Evolutionary conservation across 2,888 invertebrate species (phyloP).

Genomic region (Hyposoter didymator): DNA sequence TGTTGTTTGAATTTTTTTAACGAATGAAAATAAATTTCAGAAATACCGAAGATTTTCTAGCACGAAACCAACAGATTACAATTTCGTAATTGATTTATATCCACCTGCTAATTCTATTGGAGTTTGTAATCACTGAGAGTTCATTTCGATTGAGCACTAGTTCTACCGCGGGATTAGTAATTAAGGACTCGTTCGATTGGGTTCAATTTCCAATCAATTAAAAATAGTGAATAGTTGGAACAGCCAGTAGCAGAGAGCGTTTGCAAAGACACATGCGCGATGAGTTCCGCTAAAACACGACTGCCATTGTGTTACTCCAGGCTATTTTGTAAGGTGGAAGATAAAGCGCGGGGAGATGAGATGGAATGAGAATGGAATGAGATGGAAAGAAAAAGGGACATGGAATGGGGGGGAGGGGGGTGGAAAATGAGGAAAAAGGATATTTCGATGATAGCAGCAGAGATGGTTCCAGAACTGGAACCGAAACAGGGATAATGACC

Average conservation of each 20-base stretch:
- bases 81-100: not conserved
- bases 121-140: constrained; percentile 4
- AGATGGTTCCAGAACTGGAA: not conserved
- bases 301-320: not conserved
- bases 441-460: not conserved
- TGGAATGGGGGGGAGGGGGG: not conserved
- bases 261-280: not conserved
- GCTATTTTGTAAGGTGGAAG: not conserved
- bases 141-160: not conserved
- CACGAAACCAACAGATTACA: not conserved
- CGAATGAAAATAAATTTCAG: not conserved
- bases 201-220: not conserved
- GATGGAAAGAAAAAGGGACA: constrained; percentile 8
- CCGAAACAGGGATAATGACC: constrained; percentile 3
- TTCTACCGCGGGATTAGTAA: not conserved
- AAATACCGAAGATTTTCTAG: not conserved
- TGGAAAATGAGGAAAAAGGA: constrained; percentile 19
- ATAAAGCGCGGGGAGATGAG: constrained; percentile 6
- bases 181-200: not conserved
- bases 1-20: not conserved
- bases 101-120: not conserved
- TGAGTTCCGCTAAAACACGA: not conserved
- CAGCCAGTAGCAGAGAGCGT: not conserved
- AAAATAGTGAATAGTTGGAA: not conserved
- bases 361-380: too few relatives aligned